Base-by-base conservation (phyloP, 2,888 invertebrate genomes). In the Julus scandinavius region DNA sequence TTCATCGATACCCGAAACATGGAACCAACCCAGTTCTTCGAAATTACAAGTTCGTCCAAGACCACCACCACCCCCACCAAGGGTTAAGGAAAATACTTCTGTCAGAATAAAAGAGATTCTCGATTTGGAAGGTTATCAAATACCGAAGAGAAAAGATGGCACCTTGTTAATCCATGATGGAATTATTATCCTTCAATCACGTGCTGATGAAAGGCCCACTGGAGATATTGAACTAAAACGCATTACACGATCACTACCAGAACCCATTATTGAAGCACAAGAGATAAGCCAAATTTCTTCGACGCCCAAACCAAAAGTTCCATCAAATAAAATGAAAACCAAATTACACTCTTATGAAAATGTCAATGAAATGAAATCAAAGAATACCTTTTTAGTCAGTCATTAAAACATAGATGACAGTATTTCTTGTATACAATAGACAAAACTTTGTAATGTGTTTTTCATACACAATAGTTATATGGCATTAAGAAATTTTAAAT, bases 31-130 rank as follows among this genome's bases (percentile, higher is more conserved):
- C 2, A 5, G 9, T 72, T 20, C 29, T 9, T 72, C 72, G 9
- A 29, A 9, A 7, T 2, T 29, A 20, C 72, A 20, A 72, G 29
- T 29, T 29, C 20, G 29, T 20, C 72, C 72, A 29, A 72, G 7
- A 0, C 72, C 29, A 9, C 72, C 72, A 72, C 29, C 29, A 29
- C 72, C 72, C 29, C 29, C 29, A 29, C n/a, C 9, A n/a, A 20
- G 20, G 45, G 7, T 45, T 29, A 7, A 20, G 20, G 2, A 17
- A 11, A 17, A 29, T 4, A 72, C 20, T n/a, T 72, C 72, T 72
- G 72, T 72, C 20, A 72, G 29, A 29, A 29, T 72, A 72, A 72
- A 29, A 72, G 72, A 72, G n/a, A 72, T 72, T 72, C 9, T 72
- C 29, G 72, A 72, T 72, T 72, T 4, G 20, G 29, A 72, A 20